A percentile compares a stretch with the other conserved stretches of the same genome.
These are phyloP conservation scores for Solea senegalensis DNA, from an alignment of 2,113 vertebrate species.

Conservation along the genomic window DNA sequence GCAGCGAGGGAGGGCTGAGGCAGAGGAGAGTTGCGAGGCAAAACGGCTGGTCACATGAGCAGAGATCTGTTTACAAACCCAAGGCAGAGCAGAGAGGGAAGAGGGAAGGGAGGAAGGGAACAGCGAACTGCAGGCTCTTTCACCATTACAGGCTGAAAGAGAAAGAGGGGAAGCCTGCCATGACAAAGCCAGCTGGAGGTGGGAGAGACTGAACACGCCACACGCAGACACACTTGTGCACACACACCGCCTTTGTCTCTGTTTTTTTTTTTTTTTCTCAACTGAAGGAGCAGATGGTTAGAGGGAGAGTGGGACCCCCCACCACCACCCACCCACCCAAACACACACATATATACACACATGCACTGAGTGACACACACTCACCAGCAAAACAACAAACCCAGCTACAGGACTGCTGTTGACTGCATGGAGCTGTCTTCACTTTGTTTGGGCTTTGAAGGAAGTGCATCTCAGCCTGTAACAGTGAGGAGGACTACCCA, in stretches of 20 bases:
- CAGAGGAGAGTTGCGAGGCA: constrained; percentile 84
- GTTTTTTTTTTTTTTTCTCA: constrained; percentile 54
- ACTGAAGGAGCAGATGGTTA: constrained; percentile 78
- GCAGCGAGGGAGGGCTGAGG: constrained; percentile 69
- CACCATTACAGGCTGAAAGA: constrained; percentile 63
- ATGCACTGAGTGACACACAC: constrained; percentile 42
- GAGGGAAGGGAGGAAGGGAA: constrained; percentile 54
- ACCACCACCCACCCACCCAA: constrained; percentile 41
- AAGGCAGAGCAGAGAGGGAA: constrained; percentile 62
- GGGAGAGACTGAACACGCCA: constrained; percentile 55
- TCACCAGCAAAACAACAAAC: constrained; percentile 58
- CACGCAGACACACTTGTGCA: constrained; percentile 57
- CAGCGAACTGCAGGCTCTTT: constrained; percentile 38
- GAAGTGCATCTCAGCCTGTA: constrained; percentile 51
- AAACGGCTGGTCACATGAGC: constrained; percentile 86
- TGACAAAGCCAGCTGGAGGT: constrained; percentile 75
- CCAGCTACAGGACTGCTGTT: constrained; percentile 63
- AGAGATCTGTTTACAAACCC: constrained; percentile 87
- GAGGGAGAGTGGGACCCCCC: constrained; percentile 76
- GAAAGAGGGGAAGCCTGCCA: constrained; percentile 67
- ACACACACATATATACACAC: constrained; percentile 17
- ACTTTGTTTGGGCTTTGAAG: constrained; percentile 72
- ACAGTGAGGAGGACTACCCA: constrained; percentile 68
- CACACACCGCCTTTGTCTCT: constrained; percentile 69
- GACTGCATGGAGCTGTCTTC: constrained; percentile 63